Conservation (phyloP, 2,888 invertebrate species). For the Oxyscelio sp. region DNA sequence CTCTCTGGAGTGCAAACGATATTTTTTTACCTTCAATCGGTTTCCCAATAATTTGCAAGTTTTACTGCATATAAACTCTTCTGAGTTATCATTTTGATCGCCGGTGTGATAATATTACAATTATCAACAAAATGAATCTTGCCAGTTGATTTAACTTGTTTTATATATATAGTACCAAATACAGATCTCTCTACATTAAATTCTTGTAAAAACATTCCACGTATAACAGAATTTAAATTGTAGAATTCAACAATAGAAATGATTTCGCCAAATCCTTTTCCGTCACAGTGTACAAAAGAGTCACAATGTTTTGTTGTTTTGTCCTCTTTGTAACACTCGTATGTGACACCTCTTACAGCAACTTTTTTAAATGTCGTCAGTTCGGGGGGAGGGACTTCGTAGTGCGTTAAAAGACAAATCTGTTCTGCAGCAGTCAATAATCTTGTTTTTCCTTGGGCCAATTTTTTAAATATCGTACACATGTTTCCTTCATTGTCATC, state of each 20-base stretch:
- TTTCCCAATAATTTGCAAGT: slow-evolving; percentile 24
- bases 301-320: slow-evolving; percentile 10
- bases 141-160: background rate
- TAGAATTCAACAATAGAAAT: background rate
- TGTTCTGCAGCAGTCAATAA: too few species aligned
- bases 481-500: background rate
- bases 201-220: background rate
- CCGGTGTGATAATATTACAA: background rate
- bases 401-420: background rate
- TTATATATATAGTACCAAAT: slow-evolving; percentile 9
- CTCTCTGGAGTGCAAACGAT: too few species aligned
- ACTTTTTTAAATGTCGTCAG: background rate
- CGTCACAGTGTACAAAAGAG: background rate
- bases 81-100: slow-evolving; percentile 1
- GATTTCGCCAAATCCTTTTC: slow-evolving; percentile 20
- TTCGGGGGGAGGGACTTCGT: background rate
- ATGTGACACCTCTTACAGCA: background rate
- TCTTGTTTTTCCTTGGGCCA: background rate
- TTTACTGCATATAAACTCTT: background rate
- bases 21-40: slow-evolving; percentile 13
- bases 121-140: background rate
- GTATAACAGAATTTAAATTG: background rate
- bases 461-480: background rate
- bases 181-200: slow-evolving; percentile 1
- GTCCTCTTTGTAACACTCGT: background rate